These are phyloP conservation scores for Eurytemora carolleeae DNA, from an alignment of 1,140 invertebrate genomes.

Conservation along the genomic window DNA sequence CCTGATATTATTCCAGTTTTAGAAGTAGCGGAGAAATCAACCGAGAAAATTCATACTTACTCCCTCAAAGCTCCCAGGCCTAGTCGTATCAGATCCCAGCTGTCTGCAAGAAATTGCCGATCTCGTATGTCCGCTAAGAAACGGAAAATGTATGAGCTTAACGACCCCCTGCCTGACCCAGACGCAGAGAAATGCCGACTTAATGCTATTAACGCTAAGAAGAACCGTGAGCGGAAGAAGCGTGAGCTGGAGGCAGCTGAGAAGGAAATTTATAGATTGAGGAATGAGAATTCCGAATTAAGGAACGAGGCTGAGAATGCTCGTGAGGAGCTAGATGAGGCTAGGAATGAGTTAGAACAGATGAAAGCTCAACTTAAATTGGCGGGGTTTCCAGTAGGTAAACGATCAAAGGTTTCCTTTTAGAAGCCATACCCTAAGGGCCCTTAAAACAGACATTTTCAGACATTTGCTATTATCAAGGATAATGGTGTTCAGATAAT, in stretches of 20 bases:
- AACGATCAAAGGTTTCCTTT: no score
- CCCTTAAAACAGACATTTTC: no score
- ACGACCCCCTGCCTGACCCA: slow-evolving; percentile 14
- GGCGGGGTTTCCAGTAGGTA: background rate
- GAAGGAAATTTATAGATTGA: background rate
- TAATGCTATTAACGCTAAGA: slow-evolving; percentile 18
- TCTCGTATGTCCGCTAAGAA: no score
- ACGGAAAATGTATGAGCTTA: background rate
- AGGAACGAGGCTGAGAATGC: background rate
- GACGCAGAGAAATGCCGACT: slow-evolving; percentile 17
- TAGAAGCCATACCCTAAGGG: no score
- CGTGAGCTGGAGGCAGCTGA: slow-evolving; percentile 14
- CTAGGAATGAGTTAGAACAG: background rate
- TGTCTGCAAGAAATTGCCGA: no score
- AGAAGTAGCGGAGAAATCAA: no score
- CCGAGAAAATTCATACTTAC: no score
- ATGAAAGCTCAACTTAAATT: background rate
- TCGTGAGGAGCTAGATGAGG: background rate
- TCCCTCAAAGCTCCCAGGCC: no score
- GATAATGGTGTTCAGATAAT: no score
- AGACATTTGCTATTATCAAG: no score
- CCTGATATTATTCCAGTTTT: no score
- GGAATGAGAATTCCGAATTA: background rate
- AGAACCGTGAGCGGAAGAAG: slow-evolving; percentile 18
- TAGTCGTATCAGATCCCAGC: no score